A percentile compares a stretch with the other conserved stretches of the same genome.
These are phyloP conservation scores for Olivierus martensii DNA, from an alignment of 1,140 invertebrate genomes.

Conservation along the genomic window DNA sequence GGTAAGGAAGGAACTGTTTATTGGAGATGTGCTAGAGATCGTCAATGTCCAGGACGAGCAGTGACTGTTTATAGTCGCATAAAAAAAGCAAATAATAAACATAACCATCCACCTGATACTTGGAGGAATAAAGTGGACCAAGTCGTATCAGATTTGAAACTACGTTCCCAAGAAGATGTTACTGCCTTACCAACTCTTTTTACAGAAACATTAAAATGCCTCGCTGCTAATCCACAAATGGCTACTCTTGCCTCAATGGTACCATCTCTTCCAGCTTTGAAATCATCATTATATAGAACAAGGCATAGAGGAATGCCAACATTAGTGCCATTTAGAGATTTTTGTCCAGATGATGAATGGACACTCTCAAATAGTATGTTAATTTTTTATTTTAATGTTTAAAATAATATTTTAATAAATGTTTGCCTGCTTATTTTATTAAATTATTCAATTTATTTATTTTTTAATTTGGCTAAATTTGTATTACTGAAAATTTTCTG, in stretches of 20 bases:
- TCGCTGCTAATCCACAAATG: conserved; percentile 21
- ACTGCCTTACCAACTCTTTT: conserved; percentile 16
- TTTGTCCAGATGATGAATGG: conserved; percentile 13
- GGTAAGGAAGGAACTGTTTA: conserved; percentile 26
- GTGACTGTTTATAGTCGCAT: conserved; percentile 26
- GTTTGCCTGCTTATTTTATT: too few species aligned
- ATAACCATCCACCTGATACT: conserved; percentile 25
- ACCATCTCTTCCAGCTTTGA: conserved; percentile 15
- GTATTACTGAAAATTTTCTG: too few species aligned
- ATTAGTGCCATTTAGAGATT: conserved; percentile 9
- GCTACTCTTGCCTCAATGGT: conserved; percentile 18
- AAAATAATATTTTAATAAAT: too few species aligned
- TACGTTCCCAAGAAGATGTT: conserved; percentile 16
- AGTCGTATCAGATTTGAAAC: conserved; percentile 18
- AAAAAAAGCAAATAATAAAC: conserved; percentile 26
- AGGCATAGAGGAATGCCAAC: conserved; percentile 13
- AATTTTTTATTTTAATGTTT: neutral
- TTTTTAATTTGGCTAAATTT: too few species aligned
- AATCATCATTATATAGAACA: conserved; percentile 11
- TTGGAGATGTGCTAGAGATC: conserved; percentile 24
- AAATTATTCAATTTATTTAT: too few species aligned
- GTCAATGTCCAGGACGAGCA: conserved; percentile 25
- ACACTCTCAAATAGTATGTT: conserved; percentile 12
- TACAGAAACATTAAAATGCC: conserved; percentile 23
- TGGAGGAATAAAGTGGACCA: conserved; percentile 18